Evolutionary conservation across 2,888 invertebrate species (phyloP).

Genomic region (Rapana venosa): DNA sequence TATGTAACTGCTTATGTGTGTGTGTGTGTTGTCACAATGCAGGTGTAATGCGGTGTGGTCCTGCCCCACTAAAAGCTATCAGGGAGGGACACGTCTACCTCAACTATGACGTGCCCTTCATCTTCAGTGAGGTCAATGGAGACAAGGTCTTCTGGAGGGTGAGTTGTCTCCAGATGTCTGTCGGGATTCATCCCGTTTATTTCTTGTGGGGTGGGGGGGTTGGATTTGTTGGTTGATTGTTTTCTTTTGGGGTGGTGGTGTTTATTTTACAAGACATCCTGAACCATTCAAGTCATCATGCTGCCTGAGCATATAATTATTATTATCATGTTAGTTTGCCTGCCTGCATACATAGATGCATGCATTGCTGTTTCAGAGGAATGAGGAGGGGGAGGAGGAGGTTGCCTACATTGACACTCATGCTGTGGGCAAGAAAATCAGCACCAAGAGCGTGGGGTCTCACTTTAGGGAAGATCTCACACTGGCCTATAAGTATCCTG

Average conservation of each 20-base stretch:
- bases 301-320: too few species aligned
- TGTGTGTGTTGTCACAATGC: neutral
- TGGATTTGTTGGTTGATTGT: too few species aligned
- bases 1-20: neutral
- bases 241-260: too few species aligned
- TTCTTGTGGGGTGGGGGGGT: too few species aligned
- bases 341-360: neutral
- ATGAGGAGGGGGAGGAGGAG: slow-evolving; percentile 58
- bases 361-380: slow-evolving; percentile 47
- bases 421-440: slow-evolving; percentile 68
- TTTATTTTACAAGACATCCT: too few species aligned
- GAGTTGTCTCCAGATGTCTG: neutral
- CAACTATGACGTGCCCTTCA: slow-evolving; percentile 70
- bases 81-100: slow-evolving; percentile 74
- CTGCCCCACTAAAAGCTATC: slow-evolving; percentile 70
- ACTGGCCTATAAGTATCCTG: slow-evolving; percentile 68
- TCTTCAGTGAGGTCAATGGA: slow-evolving; percentile 75
- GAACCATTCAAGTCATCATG: too few species aligned
- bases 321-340: neutral
- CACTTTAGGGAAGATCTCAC: slow-evolving; percentile 66
- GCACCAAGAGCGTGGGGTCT: slow-evolving; percentile 70
- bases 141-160: slow-evolving; percentile 71
- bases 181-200: too few species aligned
- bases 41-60: slow-evolving; percentile 75
- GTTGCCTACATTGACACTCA: slow-evolving; percentile 54